A percentile compares a stretch with the other conserved stretches of the same genome.
Conservation (phyloP, 1,140 invertebrate species). For the Holcopasites calliopsidis region DNA sequence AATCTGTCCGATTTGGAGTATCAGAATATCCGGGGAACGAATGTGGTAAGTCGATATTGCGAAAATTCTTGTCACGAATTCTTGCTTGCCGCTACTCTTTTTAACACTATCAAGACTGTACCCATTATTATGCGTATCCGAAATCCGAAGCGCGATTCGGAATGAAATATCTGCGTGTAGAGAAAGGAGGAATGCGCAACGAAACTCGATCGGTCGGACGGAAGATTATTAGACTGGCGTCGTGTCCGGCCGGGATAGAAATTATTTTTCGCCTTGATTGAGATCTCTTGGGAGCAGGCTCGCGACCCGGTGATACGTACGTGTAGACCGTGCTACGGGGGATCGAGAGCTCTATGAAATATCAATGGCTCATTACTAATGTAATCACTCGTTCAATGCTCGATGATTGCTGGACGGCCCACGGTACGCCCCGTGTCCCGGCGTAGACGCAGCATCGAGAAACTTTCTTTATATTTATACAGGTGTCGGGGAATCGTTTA, state of each 20-base stretch:
- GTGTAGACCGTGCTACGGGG: conserved; percentile 58
- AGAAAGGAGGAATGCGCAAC: conserved; percentile 37
- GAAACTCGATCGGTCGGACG: conserved; percentile 67
- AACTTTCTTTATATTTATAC: conserved; percentile 29
- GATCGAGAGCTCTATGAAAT: conserved; percentile 71
- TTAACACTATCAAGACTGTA: no score
- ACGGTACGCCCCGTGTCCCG: conserved; percentile 11
- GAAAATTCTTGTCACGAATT: no score
- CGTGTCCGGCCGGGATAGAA: conserved; percentile 60
- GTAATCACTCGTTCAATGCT: conserved; percentile 74
- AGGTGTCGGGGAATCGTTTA: not conserved
- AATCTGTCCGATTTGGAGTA: no score
- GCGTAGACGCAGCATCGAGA: conserved; percentile 4
- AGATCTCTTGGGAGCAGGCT: conserved; percentile 71
- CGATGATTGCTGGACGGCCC: conserved; percentile 69
- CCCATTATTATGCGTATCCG: no score
- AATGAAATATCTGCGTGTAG: not conserved
- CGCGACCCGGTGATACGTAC: conserved; percentile 52
- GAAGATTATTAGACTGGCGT: conserved; percentile 68
- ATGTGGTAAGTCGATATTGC: no score
- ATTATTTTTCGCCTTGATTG: conserved; percentile 78
- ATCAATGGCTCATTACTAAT: conserved; percentile 78
- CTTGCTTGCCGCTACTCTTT: no score
- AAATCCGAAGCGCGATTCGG: not conserved
- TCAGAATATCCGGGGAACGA: no score